These are phyloP conservation scores for Aleiodes alternator DNA, from an alignment of 2,888 invertebrate genomes.

Conservation along the genomic window DNA sequence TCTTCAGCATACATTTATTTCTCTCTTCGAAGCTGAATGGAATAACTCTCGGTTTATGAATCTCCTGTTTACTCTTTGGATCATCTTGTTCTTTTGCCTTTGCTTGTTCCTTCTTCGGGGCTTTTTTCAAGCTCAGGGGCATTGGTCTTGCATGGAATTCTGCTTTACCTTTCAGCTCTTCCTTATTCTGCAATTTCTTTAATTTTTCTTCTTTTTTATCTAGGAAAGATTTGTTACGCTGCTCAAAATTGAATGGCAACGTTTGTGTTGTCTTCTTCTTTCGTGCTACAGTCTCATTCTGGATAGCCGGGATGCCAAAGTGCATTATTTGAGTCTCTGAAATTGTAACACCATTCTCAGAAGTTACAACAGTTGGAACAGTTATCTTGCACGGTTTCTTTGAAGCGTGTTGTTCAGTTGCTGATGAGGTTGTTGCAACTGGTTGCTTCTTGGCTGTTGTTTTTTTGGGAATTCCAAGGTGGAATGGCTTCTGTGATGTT, in stretches of 20 bases:
- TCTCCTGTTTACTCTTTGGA: conserved; percentile 15
- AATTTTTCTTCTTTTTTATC: conserved; percentile 62
- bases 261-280: conserved; percentile 60
- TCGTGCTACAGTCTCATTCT: conserved; percentile 64
- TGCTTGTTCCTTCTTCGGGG: conserved; percentile 33
- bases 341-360: conserved; percentile 59
- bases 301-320: conserved; percentile 62
- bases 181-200: conserved; percentile 53
- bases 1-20: conserved; percentile 78
- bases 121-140: conserved; percentile 73
- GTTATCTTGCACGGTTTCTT: conserved; percentile 45
- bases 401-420: conserved; percentile 23
- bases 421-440: background rate
- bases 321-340: conserved; percentile 63
- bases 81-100: conserved; percentile 38
- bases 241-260: conserved; percentile 77
- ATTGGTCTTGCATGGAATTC: conserved; percentile 81
- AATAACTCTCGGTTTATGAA: conserved; percentile 57
- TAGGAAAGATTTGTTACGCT: conserved; percentile 73
- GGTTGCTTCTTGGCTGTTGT: conserved; percentile 1
- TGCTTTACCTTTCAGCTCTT: conserved; percentile 59
- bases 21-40: conserved; percentile 85
- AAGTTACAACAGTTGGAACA: conserved; percentile 59
- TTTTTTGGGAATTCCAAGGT: conserved; percentile 76
- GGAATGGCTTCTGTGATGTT: conserved; percentile 81